Conservation (phyloP, 1,140 invertebrate genomes). For the Neodiprion fabricii region DNA sequence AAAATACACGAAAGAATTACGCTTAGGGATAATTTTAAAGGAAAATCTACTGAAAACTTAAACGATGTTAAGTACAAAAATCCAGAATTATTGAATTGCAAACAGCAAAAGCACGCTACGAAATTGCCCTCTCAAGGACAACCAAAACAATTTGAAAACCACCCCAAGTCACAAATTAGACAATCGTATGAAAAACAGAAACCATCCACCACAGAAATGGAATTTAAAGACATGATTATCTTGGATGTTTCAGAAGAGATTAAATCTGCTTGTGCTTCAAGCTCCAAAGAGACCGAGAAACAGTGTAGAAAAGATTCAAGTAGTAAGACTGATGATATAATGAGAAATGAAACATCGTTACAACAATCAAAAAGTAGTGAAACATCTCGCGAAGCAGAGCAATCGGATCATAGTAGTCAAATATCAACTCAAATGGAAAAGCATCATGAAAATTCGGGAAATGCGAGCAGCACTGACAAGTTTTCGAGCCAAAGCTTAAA, state of each 20-base stretch:
- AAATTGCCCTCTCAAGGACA: constrained; percentile 33
- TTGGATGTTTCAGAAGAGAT: constrained; percentile 45
- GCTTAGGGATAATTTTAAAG: constrained; percentile 39
- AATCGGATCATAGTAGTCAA: neutral
- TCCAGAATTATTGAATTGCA: constrained; percentile 36
- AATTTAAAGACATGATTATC: constrained; percentile 34
- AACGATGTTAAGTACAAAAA: constrained; percentile 43
- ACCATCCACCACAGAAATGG: constrained; percentile 38
- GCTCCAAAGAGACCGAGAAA: constrained; percentile 35
- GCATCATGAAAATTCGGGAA: constrained; percentile 26
- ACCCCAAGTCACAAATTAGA: constrained; percentile 40
- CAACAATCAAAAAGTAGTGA: constrained; percentile 37
- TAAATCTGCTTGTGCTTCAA: constrained; percentile 37
- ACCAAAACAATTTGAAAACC: constrained; percentile 31
- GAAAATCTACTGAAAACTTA: constrained; percentile 33
- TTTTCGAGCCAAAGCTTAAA: constrained; percentile 28
- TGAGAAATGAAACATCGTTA: constrained; percentile 25
- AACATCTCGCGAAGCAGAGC: constrained; percentile 21
- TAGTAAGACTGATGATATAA: neutral
- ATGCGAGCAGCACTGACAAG: constrained; percentile 31
- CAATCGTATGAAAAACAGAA: constrained; percentile 46
- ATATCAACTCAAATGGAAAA: constrained; percentile 19
- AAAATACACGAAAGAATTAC: constrained; percentile 45
- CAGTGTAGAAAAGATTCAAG: neutral
- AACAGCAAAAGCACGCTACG: constrained; percentile 30